Percentiles rank a stretch among this genome's conserved stretches.
Conservation (phyloP, 2,888 invertebrate species). For the Bombyx huttoni region DNA sequence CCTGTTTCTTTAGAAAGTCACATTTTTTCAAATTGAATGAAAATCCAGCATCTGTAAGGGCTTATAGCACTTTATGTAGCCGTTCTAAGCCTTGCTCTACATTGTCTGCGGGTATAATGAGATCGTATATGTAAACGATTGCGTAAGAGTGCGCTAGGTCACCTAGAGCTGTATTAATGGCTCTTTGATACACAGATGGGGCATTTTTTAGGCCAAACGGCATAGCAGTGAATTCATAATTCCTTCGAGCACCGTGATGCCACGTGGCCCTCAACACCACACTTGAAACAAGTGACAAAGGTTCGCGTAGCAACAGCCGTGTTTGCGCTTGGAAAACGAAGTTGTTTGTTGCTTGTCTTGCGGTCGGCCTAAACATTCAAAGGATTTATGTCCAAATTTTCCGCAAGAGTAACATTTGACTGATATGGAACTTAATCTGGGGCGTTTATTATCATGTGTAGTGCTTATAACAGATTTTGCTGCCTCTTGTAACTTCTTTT, state of each 20-base stretch:
- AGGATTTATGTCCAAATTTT: too few relatives aligned
- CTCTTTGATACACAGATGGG: conserved; percentile 7
- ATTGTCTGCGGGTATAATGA: conserved; percentile 3
- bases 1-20: conserved; percentile 8
- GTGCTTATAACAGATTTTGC: too few relatives aligned
- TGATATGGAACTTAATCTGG: too few relatives aligned
- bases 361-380: too few relatives aligned
- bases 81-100: conserved; percentile 5
- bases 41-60: conserved; percentile 8
- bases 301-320: too few relatives aligned
- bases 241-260: not conserved
- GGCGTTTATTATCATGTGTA: too few relatives aligned
- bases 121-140: conserved; percentile 11
- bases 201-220: conserved; percentile 9
- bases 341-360: too few relatives aligned
- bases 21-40: conserved; percentile 15
- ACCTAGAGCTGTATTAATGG: conserved; percentile 11
- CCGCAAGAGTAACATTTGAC: too few relatives aligned
- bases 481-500: too few relatives aligned
- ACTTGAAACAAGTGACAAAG: too few relatives aligned
- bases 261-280: too few relatives aligned
- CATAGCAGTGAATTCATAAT: conserved; percentile 7
- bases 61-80: conserved; percentile 2
- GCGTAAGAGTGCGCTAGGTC: conserved; percentile 5
- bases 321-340: too few relatives aligned